phyloP scores from a whole-genome alignment of 2,888 invertebrate species.

The Gastrophysa polygoni region DNA sequence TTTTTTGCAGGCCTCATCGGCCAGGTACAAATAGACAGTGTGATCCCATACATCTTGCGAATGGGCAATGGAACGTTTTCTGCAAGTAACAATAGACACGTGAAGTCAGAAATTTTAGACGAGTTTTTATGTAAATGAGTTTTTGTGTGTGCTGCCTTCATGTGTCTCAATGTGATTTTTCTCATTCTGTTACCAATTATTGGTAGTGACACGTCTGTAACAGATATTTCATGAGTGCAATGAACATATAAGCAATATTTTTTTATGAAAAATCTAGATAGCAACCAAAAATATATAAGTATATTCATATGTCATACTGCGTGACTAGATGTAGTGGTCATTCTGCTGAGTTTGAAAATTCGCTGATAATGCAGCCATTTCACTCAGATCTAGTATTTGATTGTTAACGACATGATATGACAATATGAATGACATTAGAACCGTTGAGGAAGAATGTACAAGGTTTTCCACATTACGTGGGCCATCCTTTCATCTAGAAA shows the following conservation, averaged over 20 bases:
- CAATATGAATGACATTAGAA: too few species aligned
- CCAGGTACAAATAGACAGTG: conserved; percentile 92
- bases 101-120: conserved; percentile 54
- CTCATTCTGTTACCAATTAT: conserved; percentile 24
- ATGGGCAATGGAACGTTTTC: conserved; percentile 50
- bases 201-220: conserved; percentile 24
- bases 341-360: too few species aligned
- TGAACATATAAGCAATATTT: conserved; percentile 24
- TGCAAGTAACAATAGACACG: conserved; percentile 46
- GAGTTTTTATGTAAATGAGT: conserved; percentile 49
- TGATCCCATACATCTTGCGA: conserved; percentile 90
- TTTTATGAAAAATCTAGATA: neutral
- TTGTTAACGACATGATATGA: too few species aligned
- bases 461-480: too few species aligned
- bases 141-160: too few species aligned
- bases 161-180: conserved; percentile 4
- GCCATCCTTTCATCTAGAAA: too few species aligned
- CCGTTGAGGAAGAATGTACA: too few species aligned
- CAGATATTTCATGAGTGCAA: conserved; percentile 12
- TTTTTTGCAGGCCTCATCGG: conserved; percentile 93
- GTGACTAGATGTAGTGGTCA: too few species aligned
- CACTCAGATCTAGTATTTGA: too few species aligned
- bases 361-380: too few species aligned
- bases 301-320: too few species aligned
- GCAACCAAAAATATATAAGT: too few species aligned